Base-by-base conservation (phyloP, 2,888 invertebrate species). In the Allygus modestus region DNA sequence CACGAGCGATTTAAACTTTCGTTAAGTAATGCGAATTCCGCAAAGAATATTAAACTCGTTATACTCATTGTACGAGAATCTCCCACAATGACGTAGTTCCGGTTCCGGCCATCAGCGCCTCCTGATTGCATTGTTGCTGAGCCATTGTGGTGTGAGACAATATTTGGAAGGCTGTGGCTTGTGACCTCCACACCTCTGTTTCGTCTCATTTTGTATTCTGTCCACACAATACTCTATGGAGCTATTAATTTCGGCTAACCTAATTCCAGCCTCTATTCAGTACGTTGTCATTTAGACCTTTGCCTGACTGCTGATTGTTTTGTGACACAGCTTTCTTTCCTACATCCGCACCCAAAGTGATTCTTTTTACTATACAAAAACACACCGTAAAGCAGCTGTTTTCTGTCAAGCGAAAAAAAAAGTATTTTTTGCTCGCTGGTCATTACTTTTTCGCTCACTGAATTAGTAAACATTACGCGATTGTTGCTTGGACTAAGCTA, bases 101-200 rank as follows among this genome's bases (percentile, higher is more conserved):
- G 28, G 65, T 65, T 58, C 23, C 58, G 65, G 9, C 23, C 2
- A 58, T 15, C 46, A 65, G 65, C 28, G 65, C 65, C 31, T 28
- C 31, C 31, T 65, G 65, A 65, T 65, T 65, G 17, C 65, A 31
- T 65, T 65, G 65, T 65, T 65, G 54, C 23, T 11, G 20, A 65
- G 65, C 28, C 65, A 65, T 65, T 65, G 65, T 65, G 28, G 54
- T 28, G 31, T 65, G 65, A 26, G 65, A 65, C 65, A 65, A 65
- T 65, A 65, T 65, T 65, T 65, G 65, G 26, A 20, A 65, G 65
- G 65, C 65, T 31, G 65, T 65, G 65, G 28, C 20, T 65, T n/a
- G 28, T 65, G 65, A 26, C 65, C 65, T 9, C 65, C 65, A 31
- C 65, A 28, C 65, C 65, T 65, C 0, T 28, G 4, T 26, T 9